Base-by-base conservation (phyloP, 1,140 invertebrate species). In the Drosophila murphyi region DNA sequence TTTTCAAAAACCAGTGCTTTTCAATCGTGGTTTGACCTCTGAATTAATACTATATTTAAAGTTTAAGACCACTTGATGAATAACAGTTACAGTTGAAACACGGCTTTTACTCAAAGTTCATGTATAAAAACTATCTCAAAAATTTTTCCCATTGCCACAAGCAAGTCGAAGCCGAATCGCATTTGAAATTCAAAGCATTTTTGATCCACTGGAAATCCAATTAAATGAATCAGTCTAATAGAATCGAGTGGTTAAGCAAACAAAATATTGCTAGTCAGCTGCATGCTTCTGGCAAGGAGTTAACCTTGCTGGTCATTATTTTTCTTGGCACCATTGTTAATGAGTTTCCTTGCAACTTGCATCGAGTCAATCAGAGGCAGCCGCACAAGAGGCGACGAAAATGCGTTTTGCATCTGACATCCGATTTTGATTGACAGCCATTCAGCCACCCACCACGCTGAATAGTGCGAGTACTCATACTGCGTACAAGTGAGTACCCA, bases 341-440 rank as follows among this genome's bases (percentile, higher is more conserved):
- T 67, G 75, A 74, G 41, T 59, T 57, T 6, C 20, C 50, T 20
- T 3, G n/a, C 29, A 54, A 35, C 35, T 34, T 3, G 20, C 35
- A 50, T 48, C 37, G 20, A 20, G 61, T 61, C 74, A 67, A 76
- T 72, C 65, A 50, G 50, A 57, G 8, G 59, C 37, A 20, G 43
- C 34, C 5, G 39, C 51, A 47, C 55, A 56, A 54, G 63, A 62
- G 67, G 56, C 56, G 56, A 29, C 51, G 76, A 56, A 75, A 65
- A 76, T 76, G 72, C 72, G 76, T 78, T 76, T 72, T 57, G 72
- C 76, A 78, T 76, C 51, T 54, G 65, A 45, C 41, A 37, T 28
- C 50, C 35, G 10, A 10, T 76, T 76, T 76, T 78, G 76, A 78
- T 78, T 71, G 76, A 76, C 76, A 76, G 56, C 10, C 43, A 56